These are phyloP conservation scores for Odobenus rosmarus DNA, from an alignment of 2,113 vertebrate species.

Conservation along the genomic window DNA sequence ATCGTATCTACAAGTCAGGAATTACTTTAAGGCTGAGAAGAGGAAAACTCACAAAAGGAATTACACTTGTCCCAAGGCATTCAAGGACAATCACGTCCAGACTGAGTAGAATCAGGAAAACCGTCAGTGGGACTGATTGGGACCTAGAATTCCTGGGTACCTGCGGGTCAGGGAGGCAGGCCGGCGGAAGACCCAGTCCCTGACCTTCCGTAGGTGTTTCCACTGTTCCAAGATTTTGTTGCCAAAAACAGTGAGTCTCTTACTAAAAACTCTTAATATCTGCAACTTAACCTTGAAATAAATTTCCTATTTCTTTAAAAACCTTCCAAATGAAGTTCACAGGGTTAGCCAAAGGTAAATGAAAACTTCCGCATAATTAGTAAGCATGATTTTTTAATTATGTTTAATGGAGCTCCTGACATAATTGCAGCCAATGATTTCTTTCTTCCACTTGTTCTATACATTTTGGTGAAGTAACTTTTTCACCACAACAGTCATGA, in stretches of 20 bases:
- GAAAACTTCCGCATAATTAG: constrained; percentile 51
- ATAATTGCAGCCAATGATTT: background rate
- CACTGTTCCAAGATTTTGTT: constrained; percentile 1
- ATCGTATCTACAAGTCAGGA: background rate
- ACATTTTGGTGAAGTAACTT: background rate
- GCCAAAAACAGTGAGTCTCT: background rate
- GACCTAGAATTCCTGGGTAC: background rate
- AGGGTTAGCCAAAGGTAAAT: background rate
- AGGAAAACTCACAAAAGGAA: background rate
- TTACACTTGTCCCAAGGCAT: background rate
- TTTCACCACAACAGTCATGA: background rate
- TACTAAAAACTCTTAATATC: constrained; percentile 48
- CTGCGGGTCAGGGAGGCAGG: background rate
- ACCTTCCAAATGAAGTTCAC: constrained; percentile 34
- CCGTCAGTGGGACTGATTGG: accelerated
- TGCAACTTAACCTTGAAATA: constrained; percentile 25
- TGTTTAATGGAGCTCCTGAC: background rate
- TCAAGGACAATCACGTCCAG: background rate
- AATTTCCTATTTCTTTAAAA: constrained; percentile 42
- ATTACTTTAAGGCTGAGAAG: background rate
- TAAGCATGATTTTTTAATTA: background rate
- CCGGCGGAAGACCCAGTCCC: background rate
- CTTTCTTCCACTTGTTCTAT: background rate
- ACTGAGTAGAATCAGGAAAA: background rate
- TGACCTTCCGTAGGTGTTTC: background rate